Evolutionary conservation across 2,797 vertebrate species (phyloP), one percentile per base, ranked within the genome.

Genomic region (Ibycter americanus): DNA sequence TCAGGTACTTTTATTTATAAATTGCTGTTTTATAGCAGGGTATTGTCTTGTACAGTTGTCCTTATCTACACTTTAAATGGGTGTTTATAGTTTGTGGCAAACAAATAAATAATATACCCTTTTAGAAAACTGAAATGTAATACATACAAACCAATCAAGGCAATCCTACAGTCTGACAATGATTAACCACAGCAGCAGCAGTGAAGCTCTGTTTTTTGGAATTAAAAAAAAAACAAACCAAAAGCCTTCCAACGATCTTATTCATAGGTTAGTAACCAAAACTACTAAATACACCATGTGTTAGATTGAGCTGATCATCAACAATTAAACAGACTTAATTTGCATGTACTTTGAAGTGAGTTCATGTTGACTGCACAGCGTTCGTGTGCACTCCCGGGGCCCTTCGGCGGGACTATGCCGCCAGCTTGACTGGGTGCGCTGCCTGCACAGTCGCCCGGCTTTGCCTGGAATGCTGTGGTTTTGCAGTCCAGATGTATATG

Each of bases 31-130:
- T 92, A 82, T n/a, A 90, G 56, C 56, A 82, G 79, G 27, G 20
- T 82, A 93, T 73, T 93, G 63, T 95, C 91, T 72, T 87, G 83
- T 70, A 86, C 54, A 61, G 51, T 72, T 94, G 83, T 70, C 44
- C 90, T 96, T 96, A 96, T 96, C 93, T 93, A 38, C 32, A 26
- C 3, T 77, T 93, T 76, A 90, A 92, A 96, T 94, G 80, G 67
- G 85, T 96, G 87, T 96, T 97, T 97, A 97, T 90, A 94, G 86
- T 96, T 96, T 96, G 66, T 96, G 93, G 92, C 67, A 94, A 96
- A 80, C 86, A 96, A 96, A 96, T 86, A 96, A 96, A 94, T 88
- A 96, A 92, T 95, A 80, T 74, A 76, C 79, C 46, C 44, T 70
- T 84, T 95, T 79, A 93, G 72, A 94, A 93, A 96, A 89, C 49